phyloP scores from a whole-genome alignment of 92 coral and sea anemone species.

The Umimayanthus kanabou region DNA sequence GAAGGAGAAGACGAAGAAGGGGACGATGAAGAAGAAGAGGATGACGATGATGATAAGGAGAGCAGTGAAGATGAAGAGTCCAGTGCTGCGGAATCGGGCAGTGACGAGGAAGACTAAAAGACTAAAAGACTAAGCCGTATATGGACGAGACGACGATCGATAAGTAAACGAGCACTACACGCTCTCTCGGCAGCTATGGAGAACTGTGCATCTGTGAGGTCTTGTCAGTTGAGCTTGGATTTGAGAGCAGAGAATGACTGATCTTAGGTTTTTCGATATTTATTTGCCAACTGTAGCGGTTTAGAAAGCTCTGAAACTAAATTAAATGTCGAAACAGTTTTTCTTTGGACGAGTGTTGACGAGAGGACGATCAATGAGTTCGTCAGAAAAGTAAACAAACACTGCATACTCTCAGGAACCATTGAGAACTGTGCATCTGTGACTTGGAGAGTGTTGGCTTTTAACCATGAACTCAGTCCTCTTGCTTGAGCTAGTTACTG shows the following conservation, averaged over 20 bases:
- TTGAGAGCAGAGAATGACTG: too few species aligned
- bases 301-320: too few species aligned
- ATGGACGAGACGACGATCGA: not conserved
- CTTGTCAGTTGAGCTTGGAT: too few species aligned
- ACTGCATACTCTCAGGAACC: not conserved
- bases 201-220: too few species aligned
- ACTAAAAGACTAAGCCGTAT: constrained; percentile 39
- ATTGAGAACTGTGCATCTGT: not conserved
- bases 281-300: too few species aligned
- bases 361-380: not conserved
- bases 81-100: constrained; percentile 63
- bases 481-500: not conserved
- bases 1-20: constrained; percentile 53
- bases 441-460: not conserved
- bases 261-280: too few species aligned
- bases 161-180: too few species aligned
- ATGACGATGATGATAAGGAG: constrained; percentile 63
- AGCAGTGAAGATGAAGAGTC: constrained; percentile 79
- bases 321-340: too few species aligned
- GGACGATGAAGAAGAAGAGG: constrained; percentile 61
- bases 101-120: constrained; percentile 85
- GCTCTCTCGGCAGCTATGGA: too few species aligned
- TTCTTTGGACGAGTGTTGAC: not conserved
- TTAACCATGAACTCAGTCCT: not conserved
- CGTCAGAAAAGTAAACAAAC: not conserved